A percentile compares a stretch with the other conserved stretches of the same genome.
Conservation (phyloP, 64 coral and sea anemone species). For the Pachyseris speciosa region DNA sequence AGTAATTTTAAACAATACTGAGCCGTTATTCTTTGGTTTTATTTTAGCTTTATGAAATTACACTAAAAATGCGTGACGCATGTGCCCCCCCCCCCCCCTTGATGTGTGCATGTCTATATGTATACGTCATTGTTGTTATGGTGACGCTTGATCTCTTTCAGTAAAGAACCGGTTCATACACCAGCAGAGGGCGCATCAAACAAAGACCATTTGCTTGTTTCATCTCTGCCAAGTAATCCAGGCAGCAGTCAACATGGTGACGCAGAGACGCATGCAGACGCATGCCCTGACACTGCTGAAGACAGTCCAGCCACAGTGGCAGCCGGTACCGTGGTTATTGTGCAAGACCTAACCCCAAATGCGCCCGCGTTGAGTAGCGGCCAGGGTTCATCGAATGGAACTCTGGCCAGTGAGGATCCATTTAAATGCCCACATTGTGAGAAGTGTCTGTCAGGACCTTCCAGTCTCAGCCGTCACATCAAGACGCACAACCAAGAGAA, state of each 20-base stretch:
- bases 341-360: not conserved
- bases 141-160: not conserved
- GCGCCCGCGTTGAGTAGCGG: not conserved
- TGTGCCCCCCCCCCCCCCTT: too few species aligned
- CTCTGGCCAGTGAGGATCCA: too few species aligned
- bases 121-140: too few species aligned
- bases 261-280: not conserved
- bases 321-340: not conserved
- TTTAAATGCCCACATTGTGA: slow-evolving; percentile 38
- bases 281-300: not conserved
- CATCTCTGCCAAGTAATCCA: not conserved
- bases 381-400: not conserved
- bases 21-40: too few species aligned
- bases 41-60: too few species aligned
- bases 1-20: too few species aligned
- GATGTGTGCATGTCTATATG: too few species aligned
- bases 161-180: not conserved
- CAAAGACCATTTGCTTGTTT: not conserved
- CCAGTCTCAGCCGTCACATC: slow-evolving; percentile 20
- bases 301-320: not conserved
- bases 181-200: not conserved
- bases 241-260: not conserved
- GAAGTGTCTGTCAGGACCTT: slow-evolving; percentile 24
- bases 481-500: slow-evolving; percentile 29
- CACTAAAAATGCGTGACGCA: too few species aligned